Evolutionary conservation across 2,888 invertebrate genomes (phyloP), one percentile per base, ranked within the genome.

Genomic region (Drosophila limbata): DNA sequence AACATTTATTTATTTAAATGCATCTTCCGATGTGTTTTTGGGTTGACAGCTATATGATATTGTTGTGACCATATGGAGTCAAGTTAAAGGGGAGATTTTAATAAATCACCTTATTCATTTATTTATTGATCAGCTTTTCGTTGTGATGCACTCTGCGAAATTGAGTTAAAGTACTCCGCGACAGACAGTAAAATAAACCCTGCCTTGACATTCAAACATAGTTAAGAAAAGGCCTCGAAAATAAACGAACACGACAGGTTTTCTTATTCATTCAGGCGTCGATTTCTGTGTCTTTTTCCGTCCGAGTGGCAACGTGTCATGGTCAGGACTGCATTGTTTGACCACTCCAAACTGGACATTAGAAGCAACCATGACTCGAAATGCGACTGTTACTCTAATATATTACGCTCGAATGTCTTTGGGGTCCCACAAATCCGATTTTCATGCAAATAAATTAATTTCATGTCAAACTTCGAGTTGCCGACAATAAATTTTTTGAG

Each of bases 391-490:
- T 45, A 21, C 61, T 52, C 33, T 69, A 73, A 86, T 83, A 88
- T 83, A 88, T 85, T 67, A 85, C 79, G 86, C 84, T 80, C 70
- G 84, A 79, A 62, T 67, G 75, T 88, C 86, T 84, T 90, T 90
- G 84, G 78, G 89, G 85, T 87, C 84, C 81, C 81, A 83, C 84
- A 90, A 88, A 91, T 90, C 87, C 87, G 87, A 89, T 91, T 90
- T 87, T 87, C 88, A 91, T 91, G 91, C 86, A 86, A 90, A 91
- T 91, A 91, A 90, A 91, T 90, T 90, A 90, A 88, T 89, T 84
- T 90, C 79, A 86, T 89, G 89, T 86, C 84, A 80, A 90, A 89
- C 79, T 77, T 81, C 77, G 80, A 79, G 79, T 75, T 79, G 81
- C 82, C 77, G 77, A 84, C 81, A 90, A 90, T 90, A 90, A 89